phyloP scores from a whole-genome alignment of 1,140 invertebrate species.

The Dufourea novaeangliae region DNA sequence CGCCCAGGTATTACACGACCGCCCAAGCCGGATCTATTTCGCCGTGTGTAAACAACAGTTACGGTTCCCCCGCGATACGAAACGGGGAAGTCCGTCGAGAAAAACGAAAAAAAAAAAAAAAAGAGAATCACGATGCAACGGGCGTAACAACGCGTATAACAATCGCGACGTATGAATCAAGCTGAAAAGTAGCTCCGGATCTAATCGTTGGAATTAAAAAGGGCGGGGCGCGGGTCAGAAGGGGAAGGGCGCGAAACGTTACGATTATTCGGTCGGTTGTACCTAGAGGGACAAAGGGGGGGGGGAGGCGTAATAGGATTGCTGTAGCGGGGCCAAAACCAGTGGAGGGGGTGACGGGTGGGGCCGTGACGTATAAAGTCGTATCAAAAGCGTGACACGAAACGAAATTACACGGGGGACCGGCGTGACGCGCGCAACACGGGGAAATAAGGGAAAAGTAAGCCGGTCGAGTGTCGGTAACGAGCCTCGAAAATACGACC shows the following conservation, averaged over 20 bases:
- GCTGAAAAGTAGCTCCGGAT: constrained; percentile 46
- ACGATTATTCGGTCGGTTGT: constrained; percentile 51
- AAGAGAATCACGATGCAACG: constrained; percentile 20
- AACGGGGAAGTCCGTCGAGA: too few species aligned
- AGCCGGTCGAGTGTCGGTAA: constrained; percentile 29
- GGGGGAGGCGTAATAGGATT: constrained; percentile 56
- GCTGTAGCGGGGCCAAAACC: too few species aligned
- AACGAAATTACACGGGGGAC: constrained; percentile 55
- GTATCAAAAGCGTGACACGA: constrained; percentile 55
- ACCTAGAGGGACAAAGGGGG: too few species aligned
- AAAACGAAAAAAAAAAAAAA: neutral
- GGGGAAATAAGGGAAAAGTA: constrained; percentile 49
- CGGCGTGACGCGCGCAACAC: constrained; percentile 47
- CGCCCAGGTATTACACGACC: neutral
- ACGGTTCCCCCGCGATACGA: neutral
- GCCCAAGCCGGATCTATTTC: neutral
- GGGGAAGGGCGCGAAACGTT: constrained; percentile 8
- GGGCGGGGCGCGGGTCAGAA: too few species aligned
- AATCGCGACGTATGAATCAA: constrained; percentile 36
- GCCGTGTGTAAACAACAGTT: constrained; percentile 19
- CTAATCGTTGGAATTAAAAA: constrained; percentile 59
- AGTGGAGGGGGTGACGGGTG: too few species aligned
- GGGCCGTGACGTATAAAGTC: constrained; percentile 54
- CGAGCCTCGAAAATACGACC: constrained; percentile 29
- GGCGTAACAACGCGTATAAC: neutral